phyloP scores from a whole-genome alignment of 2,888 invertebrate species.

The Leuctra nigra region DNA sequence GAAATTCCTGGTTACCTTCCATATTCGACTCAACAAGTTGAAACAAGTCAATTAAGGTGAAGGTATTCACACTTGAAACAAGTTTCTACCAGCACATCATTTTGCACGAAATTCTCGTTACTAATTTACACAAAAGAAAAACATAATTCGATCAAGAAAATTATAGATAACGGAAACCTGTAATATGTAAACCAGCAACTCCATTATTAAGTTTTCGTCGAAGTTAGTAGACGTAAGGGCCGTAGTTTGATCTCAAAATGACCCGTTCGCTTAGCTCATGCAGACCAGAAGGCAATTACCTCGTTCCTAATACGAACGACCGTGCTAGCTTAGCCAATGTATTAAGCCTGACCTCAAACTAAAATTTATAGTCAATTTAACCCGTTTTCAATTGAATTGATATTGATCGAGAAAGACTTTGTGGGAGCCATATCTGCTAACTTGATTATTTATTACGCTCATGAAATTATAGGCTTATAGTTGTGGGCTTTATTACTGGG shows the following conservation, averaged over 20 bases:
- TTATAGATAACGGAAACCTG: background rate
- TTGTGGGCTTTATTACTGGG: no score
- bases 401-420: conserved; percentile 8
- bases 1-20: no score
- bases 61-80: no score
- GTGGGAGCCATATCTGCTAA: background rate
- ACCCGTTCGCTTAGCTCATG: conserved; percentile 4
- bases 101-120: no score
- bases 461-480: no score
- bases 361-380: conserved; percentile 19
- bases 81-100: no score
- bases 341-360: conserved; percentile 18
- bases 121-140: no score
- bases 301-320: conserved; percentile 1
- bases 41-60: no score
- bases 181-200: conserved; percentile 2
- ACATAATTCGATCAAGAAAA: conserved; percentile 2
- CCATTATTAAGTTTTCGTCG: conserved; percentile 8
- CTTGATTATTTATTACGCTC: conserved; percentile 1
- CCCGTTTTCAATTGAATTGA: conserved; percentile 13
- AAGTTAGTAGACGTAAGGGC: background rate
- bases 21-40: no score
- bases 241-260: conserved; percentile 12
- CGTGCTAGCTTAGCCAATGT: conserved; percentile 8
- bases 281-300: conserved; percentile 15